Conservation (phyloP, 2,113 vertebrate species). For the Sterrhoptilus dennistouni region DNA sequence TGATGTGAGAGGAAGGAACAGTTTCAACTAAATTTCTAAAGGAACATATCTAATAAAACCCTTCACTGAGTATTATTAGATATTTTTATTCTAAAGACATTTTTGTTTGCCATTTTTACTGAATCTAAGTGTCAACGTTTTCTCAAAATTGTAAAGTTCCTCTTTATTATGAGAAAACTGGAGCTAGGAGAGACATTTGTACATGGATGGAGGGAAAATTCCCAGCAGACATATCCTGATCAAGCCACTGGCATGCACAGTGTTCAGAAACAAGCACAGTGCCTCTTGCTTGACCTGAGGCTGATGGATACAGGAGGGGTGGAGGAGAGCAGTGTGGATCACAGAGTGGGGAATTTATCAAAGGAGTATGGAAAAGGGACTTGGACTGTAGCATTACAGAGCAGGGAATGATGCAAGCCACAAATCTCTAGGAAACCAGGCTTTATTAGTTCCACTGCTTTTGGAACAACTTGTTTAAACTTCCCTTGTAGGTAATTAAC, state of each 20-base stretch:
- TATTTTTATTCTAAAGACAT: neutral
- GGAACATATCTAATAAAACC: neutral
- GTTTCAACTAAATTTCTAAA: neutral
- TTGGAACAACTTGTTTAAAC: slow-evolving; percentile 69
- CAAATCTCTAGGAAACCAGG: slow-evolving; percentile 51
- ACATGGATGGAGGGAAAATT: neutral
- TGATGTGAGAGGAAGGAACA: neutral
- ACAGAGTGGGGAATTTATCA: slow-evolving; percentile 10
- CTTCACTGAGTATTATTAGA: neutral
- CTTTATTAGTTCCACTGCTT: slow-evolving; percentile 65
- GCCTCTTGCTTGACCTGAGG: slow-evolving; percentile 31
- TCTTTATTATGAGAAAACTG: neutral
- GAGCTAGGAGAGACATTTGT: neutral
- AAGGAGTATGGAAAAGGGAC: neutral
- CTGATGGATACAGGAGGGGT: neutral
- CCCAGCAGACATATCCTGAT: neutral
- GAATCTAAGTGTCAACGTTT: neutral
- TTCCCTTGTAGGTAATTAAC: slow-evolving; percentile 65
- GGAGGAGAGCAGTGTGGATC: neutral
- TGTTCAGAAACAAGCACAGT: neutral
- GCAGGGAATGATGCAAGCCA: slow-evolving; percentile 21
- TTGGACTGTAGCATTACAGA: neutral
- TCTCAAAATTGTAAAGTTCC: neutral
- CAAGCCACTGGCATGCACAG: neutral
- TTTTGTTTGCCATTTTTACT: neutral